Conservation (phyloP, 1,140 invertebrate species). For the Brachionus plicatilis region DNA sequence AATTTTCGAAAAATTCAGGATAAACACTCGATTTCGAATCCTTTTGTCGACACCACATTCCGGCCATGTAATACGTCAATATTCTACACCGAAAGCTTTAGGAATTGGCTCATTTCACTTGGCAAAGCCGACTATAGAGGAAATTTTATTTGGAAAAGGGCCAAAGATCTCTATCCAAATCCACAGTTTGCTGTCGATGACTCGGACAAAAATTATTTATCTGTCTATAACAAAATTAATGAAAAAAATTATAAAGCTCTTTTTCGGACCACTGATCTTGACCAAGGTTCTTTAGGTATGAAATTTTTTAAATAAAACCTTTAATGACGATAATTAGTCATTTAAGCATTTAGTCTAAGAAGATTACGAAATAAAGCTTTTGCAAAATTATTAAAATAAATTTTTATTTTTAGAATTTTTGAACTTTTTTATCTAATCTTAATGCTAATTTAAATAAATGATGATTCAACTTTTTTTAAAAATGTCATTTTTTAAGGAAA, state of each 20-base stretch:
- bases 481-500: background rate
- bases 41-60: conserved; percentile 4
- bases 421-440: no score
- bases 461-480: background rate
- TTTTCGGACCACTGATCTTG: conserved; percentile 33
- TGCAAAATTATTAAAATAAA: no score
- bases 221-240: conserved; percentile 21
- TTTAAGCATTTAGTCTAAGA: background rate
- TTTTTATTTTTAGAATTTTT: no score
- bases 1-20: conserved; percentile 29
- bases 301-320: background rate
- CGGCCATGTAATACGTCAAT: background rate
- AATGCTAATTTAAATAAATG: background rate
- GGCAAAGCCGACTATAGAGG: background rate
- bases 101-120: background rate
- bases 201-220: background rate
- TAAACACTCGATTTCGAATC: background rate
- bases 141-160: conserved; percentile 9
- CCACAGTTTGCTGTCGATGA: conserved; percentile 37
- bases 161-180: conserved; percentile 25
- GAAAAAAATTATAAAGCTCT: conserved; percentile 26
- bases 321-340: background rate
- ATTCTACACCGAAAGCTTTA: background rate
- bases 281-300: conserved; percentile 34
- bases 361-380: background rate